Base-by-base conservation (phyloP, 2,113 vertebrate genomes). In the Xyrauchen texanus region DNA sequence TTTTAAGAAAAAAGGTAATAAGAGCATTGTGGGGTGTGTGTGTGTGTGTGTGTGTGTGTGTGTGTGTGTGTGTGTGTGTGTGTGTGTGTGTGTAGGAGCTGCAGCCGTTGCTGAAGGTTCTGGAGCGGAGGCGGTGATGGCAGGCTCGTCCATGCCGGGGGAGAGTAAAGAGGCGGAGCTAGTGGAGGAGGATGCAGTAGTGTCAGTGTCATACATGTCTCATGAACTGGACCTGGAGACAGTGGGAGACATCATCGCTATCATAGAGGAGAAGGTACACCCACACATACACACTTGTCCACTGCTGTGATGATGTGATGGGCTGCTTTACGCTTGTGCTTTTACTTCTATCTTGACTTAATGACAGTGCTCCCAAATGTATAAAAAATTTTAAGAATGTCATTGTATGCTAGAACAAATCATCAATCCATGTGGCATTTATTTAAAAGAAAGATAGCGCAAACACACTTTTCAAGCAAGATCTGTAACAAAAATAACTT, bases 251-350 rank as follows among this genome's bases (percentile, higher is more conserved):
- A 99, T 99, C 86, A 98, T 99, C 81, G 96, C 98, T 85, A 99
- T 99, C 88, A 99, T 99, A 88, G 97, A 99, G 83, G 98, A 99
- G 84, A 99, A 99, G 96, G 98, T 98, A 93, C 21, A 55, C 7
- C 4, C 9, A 21, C 5, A 68, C 21, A 34, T 34, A 34, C 21
- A 34, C 21, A 34, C 21, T 34, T 34, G 21, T 34, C 21, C 21
- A 34, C 21, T 34, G 21, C 21, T 34, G 21, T 34, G 21, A 34
- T 34, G 21, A 34, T 34, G 21, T 34, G 21, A 34, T 34, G 21
- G 21, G 21, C 21, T 34, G 21, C 21, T 34, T 34, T 34, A 34
- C 21, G 1, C 21, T 34, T 34, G 21, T 34, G 21, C 21, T 34
- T 34, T 34, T 34, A 34, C 1, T 34, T 34, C 21, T 34, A 34